A percentile compares a stretch with the other conserved stretches of the same genome.
Conservation (phyloP, 2,797 vertebrate species). For the Peromyscus eremicus region DNA sequence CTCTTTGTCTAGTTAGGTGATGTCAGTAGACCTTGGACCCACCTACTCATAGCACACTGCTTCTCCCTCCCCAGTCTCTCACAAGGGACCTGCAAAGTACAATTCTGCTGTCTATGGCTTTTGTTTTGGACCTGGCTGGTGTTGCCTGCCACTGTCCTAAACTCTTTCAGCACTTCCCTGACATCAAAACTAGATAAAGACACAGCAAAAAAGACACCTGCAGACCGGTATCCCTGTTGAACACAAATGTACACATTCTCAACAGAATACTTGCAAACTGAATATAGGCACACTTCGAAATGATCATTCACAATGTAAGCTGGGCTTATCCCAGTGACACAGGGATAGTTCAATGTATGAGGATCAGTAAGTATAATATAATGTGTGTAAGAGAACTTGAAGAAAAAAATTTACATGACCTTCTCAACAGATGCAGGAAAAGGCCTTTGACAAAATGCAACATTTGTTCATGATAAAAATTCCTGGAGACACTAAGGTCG, state of each 20-base stretch:
- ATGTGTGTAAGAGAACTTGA: neutral
- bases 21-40: neutral
- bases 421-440: neutral
- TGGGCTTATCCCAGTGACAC: neutral
- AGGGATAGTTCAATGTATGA: neutral
- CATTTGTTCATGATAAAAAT: neutral
- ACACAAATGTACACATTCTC: neutral
- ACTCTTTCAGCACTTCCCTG: no score
- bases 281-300: neutral
- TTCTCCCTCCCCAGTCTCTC: neutral
- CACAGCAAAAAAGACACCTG: neutral
- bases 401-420: neutral
- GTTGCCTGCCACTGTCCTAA: neutral
- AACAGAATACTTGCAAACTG: neutral
- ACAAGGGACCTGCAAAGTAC: neutral
- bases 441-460: neutral
- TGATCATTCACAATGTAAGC: neutral
- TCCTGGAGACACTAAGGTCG: neutral
- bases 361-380: neutral
- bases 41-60: neutral
- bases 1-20: neutral
- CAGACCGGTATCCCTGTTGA: no score
- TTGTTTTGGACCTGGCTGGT: neutral
- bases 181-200: neutral
- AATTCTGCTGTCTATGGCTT: neutral